Conservation (phyloP, 2,797 vertebrate genomes). For the Selene dorsalis region DNA sequence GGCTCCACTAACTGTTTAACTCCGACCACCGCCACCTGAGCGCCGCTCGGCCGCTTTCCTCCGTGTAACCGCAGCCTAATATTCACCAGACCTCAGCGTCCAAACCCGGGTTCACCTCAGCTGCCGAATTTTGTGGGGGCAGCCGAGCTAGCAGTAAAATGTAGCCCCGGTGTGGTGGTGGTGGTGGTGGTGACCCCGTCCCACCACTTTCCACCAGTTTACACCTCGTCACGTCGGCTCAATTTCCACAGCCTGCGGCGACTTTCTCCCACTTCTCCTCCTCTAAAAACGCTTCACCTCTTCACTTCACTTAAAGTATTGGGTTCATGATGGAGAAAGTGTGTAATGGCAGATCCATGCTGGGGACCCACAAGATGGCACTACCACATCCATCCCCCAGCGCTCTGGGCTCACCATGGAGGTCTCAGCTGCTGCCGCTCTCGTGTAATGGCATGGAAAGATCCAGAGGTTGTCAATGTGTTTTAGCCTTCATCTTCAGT, state of each 20-base stretch:
- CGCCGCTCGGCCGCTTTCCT: rapidly evolving
- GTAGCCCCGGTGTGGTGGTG: slow-evolving; percentile 41
- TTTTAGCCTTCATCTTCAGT: neutral
- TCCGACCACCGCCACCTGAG: neutral
- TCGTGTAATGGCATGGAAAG: neutral
- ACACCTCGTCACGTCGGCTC: neutral
- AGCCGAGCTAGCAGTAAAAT: slow-evolving; percentile 56
- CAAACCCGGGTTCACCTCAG: neutral
- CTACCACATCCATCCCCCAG: slow-evolving; percentile 28
- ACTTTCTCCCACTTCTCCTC: neutral
- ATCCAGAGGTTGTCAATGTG: neutral
- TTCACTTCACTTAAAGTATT: rapidly evolving
- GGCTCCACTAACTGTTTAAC: neutral
- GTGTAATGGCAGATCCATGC: neutral
- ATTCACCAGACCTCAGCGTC: rapidly evolving
- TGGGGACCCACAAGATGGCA: slow-evolving; percentile 62
- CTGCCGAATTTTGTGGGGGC: slow-evolving; percentile 30
- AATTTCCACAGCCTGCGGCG: neutral
- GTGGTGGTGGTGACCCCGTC: slow-evolving; percentile 27
- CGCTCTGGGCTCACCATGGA: neutral
- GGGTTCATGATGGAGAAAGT: neutral
- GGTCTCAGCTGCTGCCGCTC: neutral
- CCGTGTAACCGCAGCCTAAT: rapidly evolving
- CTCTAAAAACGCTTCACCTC: rapidly evolving
- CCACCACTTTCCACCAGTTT: neutral